These are phyloP conservation scores for Phyllotreta striolata DNA, from an alignment of 2,888 invertebrate genomes.

Conservation along the genomic window DNA sequence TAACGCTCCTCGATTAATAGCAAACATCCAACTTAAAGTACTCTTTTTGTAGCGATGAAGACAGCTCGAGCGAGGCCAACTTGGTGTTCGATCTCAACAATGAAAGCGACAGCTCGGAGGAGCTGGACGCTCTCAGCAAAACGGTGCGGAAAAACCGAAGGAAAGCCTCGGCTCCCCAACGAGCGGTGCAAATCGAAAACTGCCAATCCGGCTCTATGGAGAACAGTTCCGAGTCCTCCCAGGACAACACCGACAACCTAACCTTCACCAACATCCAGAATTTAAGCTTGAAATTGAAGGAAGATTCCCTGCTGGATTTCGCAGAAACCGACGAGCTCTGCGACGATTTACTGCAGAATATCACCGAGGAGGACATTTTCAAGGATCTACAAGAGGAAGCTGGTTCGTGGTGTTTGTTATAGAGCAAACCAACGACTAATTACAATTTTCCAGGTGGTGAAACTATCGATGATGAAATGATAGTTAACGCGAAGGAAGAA, in stretches of 20 bases:
- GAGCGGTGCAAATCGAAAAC: slow-evolving; percentile 51
- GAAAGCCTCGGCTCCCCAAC: slow-evolving; percentile 55
- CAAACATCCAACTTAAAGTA: no score
- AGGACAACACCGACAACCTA: slow-evolving; percentile 46
- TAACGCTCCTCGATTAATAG: background rate
- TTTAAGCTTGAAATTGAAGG: slow-evolving; percentile 35
- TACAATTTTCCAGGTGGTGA: slow-evolving; percentile 48
- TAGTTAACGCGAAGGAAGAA: slow-evolving; percentile 62
- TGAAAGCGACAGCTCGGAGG: slow-evolving; percentile 46
- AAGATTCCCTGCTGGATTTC: slow-evolving; percentile 35
- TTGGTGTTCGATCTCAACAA: slow-evolving; percentile 42
- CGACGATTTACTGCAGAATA: slow-evolving; percentile 50
- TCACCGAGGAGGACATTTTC: slow-evolving; percentile 56
- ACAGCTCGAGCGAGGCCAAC: slow-evolving; percentile 40
- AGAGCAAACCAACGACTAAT: background rate
- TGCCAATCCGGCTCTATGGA: slow-evolving; percentile 48
- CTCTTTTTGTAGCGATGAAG: slow-evolving; percentile 41
- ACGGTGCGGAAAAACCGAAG: slow-evolving; percentile 51
- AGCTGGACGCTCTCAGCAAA: slow-evolving; percentile 34
- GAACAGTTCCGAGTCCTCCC: slow-evolving; percentile 53
- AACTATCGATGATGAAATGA: slow-evolving; percentile 56
- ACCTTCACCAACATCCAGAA: slow-evolving; percentile 38
- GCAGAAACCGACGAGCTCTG: slow-evolving; percentile 38
- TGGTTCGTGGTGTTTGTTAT: slow-evolving; percentile 43
- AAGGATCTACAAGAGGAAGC: slow-evolving; percentile 56